Conservation (phyloP, 1,140 invertebrate genomes). For the Solenopsis fugax region DNA sequence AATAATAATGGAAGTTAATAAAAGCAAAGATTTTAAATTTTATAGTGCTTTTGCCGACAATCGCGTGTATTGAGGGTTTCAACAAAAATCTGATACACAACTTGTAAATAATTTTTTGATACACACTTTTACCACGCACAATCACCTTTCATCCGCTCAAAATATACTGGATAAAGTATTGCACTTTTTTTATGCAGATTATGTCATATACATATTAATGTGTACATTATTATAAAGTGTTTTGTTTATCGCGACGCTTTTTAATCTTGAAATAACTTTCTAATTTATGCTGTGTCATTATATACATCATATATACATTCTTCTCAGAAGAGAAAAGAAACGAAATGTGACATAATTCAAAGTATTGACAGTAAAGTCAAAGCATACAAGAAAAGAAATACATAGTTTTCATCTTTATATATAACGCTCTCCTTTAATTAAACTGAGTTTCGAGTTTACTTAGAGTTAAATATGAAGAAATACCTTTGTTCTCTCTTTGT, state of each 20-base stretch:
- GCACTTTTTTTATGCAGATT: neutral
- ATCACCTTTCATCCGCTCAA: neutral
- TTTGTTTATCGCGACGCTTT: slow-evolving; percentile 2
- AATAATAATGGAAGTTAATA: neutral
- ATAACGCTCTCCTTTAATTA: slow-evolving; percentile 35
- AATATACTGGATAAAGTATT: neutral
- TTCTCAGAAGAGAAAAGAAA: neutral
- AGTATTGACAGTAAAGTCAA: neutral
- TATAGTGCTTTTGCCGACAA: neutral
- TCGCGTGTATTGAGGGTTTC: neutral
- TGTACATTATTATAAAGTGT: neutral
- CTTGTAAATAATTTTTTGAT: neutral
- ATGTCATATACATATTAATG: neutral
- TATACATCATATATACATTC: neutral
- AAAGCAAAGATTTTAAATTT: neutral
- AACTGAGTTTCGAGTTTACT: neutral
- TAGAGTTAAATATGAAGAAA: neutral
- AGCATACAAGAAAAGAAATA: neutral
- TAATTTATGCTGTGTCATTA: neutral
- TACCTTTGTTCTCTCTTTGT: neutral
- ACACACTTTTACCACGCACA: neutral
- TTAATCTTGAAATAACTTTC: neutral
- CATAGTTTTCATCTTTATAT: neutral
- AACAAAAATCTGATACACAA: neutral
- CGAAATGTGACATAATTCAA: neutral